Conservation (phyloP, 2,888 invertebrate genomes). For the Orthonychiurus folsomi region DNA sequence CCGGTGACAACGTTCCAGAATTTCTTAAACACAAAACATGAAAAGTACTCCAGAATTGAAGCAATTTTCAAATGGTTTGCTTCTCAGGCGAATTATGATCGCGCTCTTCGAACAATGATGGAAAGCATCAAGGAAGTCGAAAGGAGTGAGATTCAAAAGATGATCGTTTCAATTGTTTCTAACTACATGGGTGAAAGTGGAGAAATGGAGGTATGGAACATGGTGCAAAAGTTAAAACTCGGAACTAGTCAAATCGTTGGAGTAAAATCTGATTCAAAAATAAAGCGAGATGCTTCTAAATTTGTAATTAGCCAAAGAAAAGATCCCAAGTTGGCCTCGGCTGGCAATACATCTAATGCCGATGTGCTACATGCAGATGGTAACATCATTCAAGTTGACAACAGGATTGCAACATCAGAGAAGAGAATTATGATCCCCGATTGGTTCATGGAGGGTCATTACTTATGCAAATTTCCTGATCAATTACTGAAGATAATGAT, state of each 20-base stretch:
- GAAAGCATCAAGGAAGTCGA: slow-evolving; percentile 36
- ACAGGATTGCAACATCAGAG: background rate
- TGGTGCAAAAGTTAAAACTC: slow-evolving; percentile 10
- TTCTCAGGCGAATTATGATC: slow-evolving; percentile 55
- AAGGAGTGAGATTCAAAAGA: slow-evolving; percentile 32
- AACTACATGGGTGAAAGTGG: slow-evolving; percentile 41
- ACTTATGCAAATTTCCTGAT: slow-evolving; percentile 55
- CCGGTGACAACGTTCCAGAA: slow-evolving; percentile 56
- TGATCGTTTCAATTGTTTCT: slow-evolving; percentile 41
- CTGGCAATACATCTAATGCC: background rate
- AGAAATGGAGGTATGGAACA: slow-evolving; percentile 25
- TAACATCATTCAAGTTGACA: background rate
- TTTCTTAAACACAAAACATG: slow-evolving; percentile 56
- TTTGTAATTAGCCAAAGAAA: background rate
- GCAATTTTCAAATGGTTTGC: slow-evolving; percentile 67
- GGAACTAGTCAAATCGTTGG: background rate
- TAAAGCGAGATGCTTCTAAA: background rate
- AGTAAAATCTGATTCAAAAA: background rate
- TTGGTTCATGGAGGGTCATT: slow-evolving; percentile 59
- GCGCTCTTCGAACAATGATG: slow-evolving; percentile 54
- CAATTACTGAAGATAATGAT: slow-evolving; percentile 59
- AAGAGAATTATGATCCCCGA: slow-evolving; percentile 45
- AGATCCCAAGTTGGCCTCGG: background rate
- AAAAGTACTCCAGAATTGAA: slow-evolving; percentile 60
- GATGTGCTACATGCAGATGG: background rate